Evolutionary conservation across 2,888 invertebrate genomes (phyloP).

Genomic region (Schrankia costaestrigalis): DNA sequence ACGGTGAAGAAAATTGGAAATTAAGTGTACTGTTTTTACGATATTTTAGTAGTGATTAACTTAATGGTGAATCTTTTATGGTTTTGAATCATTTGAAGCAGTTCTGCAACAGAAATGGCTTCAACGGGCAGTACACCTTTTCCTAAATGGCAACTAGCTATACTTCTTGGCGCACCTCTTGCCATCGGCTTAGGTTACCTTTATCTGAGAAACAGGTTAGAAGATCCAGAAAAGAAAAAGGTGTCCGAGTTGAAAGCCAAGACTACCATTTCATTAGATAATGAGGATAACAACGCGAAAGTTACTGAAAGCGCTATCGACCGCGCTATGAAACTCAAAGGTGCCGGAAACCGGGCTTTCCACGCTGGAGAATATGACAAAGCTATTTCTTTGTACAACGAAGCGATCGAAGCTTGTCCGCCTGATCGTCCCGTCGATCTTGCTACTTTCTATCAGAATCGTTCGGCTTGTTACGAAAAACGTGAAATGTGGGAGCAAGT

Average conservation of each 20-base stretch:
- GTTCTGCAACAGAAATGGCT: conserved; percentile 54
- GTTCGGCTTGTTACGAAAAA: conserved; percentile 97
- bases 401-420: conserved; percentile 95
- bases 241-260: conserved; percentile 74
- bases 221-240: conserved; percentile 77
- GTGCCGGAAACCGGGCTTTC: conserved; percentile 93
- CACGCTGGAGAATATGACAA: conserved; percentile 93
- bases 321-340: conserved; percentile 89
- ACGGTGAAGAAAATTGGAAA: conserved; percentile 49
- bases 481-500: conserved; percentile 91
- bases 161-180: conserved; percentile 90
- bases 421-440: conserved; percentile 86
- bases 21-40: conserved; percentile 50
- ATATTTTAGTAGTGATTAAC: conserved; percentile 45
- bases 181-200: conserved; percentile 91
- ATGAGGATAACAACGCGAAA: conserved; percentile 71
- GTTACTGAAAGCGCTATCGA: conserved; percentile 82
- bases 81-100: conserved; percentile 37
- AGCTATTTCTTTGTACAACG: conserved; percentile 93
- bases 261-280: conserved; percentile 82
- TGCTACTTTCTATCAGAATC: conserved; percentile 96
- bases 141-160: conserved; percentile 93
- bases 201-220: conserved; percentile 83
- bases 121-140: conserved; percentile 81
- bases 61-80: conserved; percentile 65